Evolutionary conservation across 2,113 vertebrate species (phyloP).

Genomic region (Callionymus lyra): DNA sequence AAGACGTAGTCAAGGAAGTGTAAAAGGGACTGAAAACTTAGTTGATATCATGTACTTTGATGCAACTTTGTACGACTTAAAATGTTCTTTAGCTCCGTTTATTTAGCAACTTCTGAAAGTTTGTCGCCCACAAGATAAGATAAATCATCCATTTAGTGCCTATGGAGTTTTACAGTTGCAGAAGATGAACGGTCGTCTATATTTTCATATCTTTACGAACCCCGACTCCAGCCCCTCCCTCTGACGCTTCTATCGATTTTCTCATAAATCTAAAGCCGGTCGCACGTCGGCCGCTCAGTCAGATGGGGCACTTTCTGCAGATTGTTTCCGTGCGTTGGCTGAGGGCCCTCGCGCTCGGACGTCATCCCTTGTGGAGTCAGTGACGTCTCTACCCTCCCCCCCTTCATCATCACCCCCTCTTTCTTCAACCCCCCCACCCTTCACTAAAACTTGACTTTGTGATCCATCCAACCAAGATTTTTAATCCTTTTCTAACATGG

Average conservation of each 20-base stretch:
- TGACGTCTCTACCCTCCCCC: conserved; percentile 30
- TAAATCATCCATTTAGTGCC: too few species aligned
- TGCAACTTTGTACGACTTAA: not conserved
- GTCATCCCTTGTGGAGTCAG: conserved; percentile 26
- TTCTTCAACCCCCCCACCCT: not conserved
- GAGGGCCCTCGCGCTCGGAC: conserved; percentile 37
- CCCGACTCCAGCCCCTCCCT: conserved; percentile 17
- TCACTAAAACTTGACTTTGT: not conserved
- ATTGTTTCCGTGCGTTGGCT: conserved; percentile 51
- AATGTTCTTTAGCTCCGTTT: not conserved
- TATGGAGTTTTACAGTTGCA: conserved; percentile 6
- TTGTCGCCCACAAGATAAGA: not conserved
- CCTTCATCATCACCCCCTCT: conserved; percentile 3
- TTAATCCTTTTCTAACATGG: not conserved
- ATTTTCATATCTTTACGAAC: conserved; percentile 22
- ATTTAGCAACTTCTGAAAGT: not conserved
- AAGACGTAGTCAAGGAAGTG: too few species aligned
- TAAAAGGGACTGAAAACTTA: too few species aligned
- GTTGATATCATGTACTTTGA: too few species aligned
- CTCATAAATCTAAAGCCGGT: conserved; percentile 52
- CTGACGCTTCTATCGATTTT: conserved; percentile 47
- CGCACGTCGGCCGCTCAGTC: conserved; percentile 23
- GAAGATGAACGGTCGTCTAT: conserved; percentile 10
- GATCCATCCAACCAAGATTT: not conserved
- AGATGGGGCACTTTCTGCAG: conserved; percentile 52